Evolutionary conservation across 1,140 invertebrate species (phyloP).

Genomic region (Pseudomyrmex flavicornis): DNA sequence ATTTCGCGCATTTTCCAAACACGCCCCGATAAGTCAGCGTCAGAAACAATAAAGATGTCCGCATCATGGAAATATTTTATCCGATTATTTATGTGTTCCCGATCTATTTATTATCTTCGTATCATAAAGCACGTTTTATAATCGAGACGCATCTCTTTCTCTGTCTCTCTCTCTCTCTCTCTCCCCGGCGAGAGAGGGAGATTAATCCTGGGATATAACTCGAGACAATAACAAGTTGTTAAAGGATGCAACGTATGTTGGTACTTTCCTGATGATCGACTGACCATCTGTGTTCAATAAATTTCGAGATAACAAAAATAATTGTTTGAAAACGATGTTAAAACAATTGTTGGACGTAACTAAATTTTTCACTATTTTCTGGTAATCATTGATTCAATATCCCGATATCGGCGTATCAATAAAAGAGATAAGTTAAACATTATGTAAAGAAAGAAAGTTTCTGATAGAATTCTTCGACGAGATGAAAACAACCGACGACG

Average conservation of each 20-base stretch:
- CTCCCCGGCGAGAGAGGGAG: no score
- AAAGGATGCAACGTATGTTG: no score
- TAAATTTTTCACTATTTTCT: background rate
- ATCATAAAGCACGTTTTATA: no score
- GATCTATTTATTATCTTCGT: slow-evolving; percentile 4
- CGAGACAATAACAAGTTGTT: no score
- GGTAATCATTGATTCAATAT: slow-evolving; percentile 4
- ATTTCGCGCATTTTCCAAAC: slow-evolving; percentile 33
- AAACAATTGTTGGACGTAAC: no score
- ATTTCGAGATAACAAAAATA: no score
- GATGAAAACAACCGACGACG: slow-evolving; percentile 1
- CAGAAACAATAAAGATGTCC: slow-evolving; percentile 5
- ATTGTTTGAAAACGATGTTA: no score
- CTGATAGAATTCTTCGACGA: slow-evolving; percentile 22
- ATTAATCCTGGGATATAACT: no score
- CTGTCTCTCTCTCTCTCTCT: no score
- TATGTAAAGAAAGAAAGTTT: background rate
- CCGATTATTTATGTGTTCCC: background rate
- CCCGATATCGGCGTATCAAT: background rate
- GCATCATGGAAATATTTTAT: slow-evolving; percentile 13
- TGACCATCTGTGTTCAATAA: no score
- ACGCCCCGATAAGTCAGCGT: background rate
- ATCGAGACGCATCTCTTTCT: background rate
- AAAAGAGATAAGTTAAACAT: background rate
- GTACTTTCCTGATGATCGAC: no score